A percentile compares a stretch with the other conserved stretches of the same genome.
Evolutionary conservation across 2,113 vertebrate genomes (phyloP).

Genomic region (Corvus hawaiiensis): DNA sequence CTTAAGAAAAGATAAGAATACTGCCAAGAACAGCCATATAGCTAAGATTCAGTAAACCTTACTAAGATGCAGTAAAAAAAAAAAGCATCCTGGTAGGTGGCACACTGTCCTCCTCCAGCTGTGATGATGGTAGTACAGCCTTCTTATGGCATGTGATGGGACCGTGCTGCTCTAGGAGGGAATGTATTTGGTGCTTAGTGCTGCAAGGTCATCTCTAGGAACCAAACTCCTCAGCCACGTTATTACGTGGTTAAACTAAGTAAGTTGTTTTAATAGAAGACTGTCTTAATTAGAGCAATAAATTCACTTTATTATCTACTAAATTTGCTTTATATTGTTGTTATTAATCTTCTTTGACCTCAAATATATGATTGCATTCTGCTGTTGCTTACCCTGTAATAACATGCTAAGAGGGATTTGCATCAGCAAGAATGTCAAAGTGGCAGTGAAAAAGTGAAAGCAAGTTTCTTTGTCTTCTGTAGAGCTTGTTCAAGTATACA

Average conservation of each 20-base stretch:
- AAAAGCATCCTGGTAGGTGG: background rate
- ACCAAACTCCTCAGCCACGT: background rate
- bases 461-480: background rate
- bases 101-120: background rate
- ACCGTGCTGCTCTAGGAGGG: background rate
- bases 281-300: background rate
- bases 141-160: background rate
- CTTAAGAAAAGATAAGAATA: background rate
- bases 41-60: background rate
- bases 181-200: background rate
- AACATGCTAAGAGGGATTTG: background rate
- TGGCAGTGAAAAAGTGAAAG: background rate
- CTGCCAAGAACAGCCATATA: background rate
- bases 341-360: background rate
- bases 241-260: background rate
- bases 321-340: background rate
- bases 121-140: background rate
- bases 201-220: background rate
- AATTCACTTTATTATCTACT: background rate
- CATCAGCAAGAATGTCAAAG: background rate
- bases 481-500: background rate
- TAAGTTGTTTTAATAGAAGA: background rate
- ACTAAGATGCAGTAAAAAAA: background rate
- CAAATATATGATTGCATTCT: background rate
- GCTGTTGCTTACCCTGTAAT: background rate